Conservation (phyloP, 2,113 vertebrate species). For the Aspidoscelis tigris region DNA sequence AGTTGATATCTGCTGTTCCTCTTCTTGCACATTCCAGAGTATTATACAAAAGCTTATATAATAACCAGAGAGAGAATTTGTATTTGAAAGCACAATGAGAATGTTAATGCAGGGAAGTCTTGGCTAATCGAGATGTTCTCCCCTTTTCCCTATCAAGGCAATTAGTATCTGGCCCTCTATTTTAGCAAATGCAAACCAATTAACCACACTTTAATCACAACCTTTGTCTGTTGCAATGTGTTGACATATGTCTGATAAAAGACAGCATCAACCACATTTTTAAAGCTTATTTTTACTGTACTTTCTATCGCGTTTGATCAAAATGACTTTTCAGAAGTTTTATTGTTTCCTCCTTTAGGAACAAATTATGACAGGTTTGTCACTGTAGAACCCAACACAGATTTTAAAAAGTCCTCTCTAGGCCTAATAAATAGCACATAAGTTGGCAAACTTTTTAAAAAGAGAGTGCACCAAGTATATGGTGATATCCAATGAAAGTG, state of each 20-base stretch:
- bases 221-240: constrained; percentile 18
- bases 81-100: constrained; percentile 52
- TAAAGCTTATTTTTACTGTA: not conserved
- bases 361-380: not conserved
- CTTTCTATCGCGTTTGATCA: constrained; percentile 41
- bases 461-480: constrained; percentile 25
- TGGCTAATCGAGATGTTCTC: constrained; percentile 53
- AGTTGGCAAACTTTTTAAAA: not conserved
- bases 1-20: not conserved
- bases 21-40: not conserved
- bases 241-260: not conserved
- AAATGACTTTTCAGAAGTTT: constrained; percentile 26
- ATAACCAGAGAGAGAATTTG: constrained; percentile 42
- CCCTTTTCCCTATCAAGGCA: constrained; percentile 42
- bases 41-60: constrained; percentile 26
- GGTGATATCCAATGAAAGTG: not conserved
- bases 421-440: not conserved
- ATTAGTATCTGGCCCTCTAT: constrained; percentile 40
- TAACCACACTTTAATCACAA: constrained; percentile 45
- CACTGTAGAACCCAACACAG: not conserved
- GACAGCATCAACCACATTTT: constrained; percentile 28
- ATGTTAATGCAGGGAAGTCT: constrained; percentile 48
- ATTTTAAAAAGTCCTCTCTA: not conserved
- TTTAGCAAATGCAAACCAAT: constrained; percentile 50
- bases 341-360: not conserved